Conservation (phyloP, 2,797 vertebrate species). For the Danio aesculapii region DNA sequence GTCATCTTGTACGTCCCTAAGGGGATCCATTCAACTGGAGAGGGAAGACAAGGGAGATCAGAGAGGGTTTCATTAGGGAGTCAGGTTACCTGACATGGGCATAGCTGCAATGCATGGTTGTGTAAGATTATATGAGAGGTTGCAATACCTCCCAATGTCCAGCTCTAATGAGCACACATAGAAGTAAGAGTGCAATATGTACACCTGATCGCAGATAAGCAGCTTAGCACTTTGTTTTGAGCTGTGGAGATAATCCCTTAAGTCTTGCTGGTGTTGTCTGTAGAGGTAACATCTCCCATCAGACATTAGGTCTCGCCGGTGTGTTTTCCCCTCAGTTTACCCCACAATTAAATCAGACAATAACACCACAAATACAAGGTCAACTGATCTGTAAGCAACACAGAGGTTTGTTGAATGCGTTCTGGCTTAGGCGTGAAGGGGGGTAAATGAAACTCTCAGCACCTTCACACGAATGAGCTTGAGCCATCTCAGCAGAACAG, state of each 20-base stretch:
- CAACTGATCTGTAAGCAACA: constrained; percentile 25
- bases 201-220: constrained; percentile 69
- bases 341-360: background rate
- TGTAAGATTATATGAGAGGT: constrained; percentile 50
- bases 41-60: constrained; percentile 27
- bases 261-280: constrained; percentile 53
- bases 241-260: constrained; percentile 66
- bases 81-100: constrained; percentile 49
- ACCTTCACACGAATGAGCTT: constrained; percentile 4
- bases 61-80: constrained; percentile 42
- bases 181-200: constrained; percentile 32
- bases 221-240: constrained; percentile 67
- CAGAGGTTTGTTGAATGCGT: background rate
- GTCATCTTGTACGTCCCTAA: background rate
- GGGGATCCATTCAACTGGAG: constrained; percentile 8
- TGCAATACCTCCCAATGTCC: constrained; percentile 23
- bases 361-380: background rate
- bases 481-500: constrained; percentile 24
- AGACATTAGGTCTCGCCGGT: constrained; percentile 8
- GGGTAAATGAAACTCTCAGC: constrained; percentile 18
- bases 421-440: background rate
- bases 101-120: constrained; percentile 12
- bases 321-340: background rate
- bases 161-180: constrained; percentile 30
- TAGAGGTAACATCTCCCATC: background rate